phyloP scores from a whole-genome alignment of 2,113 vertebrate genomes.

The Microcebus lehilahytsara region DNA sequence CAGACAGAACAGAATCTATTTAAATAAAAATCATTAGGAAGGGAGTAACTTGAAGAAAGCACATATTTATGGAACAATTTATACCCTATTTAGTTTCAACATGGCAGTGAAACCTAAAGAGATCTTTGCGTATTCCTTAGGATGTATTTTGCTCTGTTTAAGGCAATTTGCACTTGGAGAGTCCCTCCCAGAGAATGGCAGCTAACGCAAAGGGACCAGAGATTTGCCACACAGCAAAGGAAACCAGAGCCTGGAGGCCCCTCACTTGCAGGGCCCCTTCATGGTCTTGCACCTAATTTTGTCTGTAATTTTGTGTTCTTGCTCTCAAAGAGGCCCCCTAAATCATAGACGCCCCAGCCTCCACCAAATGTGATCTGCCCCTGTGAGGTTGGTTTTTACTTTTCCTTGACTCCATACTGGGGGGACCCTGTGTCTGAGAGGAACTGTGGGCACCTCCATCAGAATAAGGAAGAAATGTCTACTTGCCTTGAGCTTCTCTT shows the following conservation, averaged over 20 bases:
- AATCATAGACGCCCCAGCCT: neutral
- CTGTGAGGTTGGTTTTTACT: neutral
- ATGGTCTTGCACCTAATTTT: neutral
- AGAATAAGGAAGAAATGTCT: rapidly evolving
- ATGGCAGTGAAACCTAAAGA: neutral
- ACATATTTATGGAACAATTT: neutral
- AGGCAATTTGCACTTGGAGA: neutral
- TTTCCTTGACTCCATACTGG: rapidly evolving
- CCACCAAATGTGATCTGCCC: neutral
- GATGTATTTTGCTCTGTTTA: neutral
- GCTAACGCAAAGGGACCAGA: neutral
- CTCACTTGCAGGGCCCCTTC: neutral
- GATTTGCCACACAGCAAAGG: neutral
- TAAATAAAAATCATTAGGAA: neutral
- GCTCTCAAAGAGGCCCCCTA: neutral
- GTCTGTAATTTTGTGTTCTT: neutral
- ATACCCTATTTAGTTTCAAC: neutral
- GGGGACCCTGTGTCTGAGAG: neutral
- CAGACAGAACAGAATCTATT: neutral
- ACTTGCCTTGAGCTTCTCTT: constrained; percentile 81
- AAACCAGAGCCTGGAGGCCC: neutral
- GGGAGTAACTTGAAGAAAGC: neutral
- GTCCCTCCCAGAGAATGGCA: neutral
- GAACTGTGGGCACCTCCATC: neutral
- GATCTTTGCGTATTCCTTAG: neutral